Percentiles rank a stretch among this genome's conserved stretches.
Conservation (phyloP, 2,797 vertebrate species). For the Propithecus deckenii region DNA sequence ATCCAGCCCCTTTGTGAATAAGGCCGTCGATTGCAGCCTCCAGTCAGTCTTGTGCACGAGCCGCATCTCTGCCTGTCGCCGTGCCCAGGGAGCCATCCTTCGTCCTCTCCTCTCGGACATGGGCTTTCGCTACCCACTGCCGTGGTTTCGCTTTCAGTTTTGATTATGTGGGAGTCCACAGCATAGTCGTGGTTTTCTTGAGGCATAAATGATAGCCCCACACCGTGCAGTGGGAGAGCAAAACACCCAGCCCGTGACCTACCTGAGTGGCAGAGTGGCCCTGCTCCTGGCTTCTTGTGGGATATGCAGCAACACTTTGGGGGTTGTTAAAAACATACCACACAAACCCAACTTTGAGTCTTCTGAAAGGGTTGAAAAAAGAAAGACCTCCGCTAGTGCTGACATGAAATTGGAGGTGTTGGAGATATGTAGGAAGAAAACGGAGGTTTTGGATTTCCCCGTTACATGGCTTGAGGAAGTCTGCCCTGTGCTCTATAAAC, state of each 20-base stretch:
- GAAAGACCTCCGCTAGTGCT: background rate
- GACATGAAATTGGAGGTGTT: background rate
- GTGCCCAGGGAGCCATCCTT: too few species aligned
- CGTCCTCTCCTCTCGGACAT: background rate
- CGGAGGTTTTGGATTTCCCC: background rate
- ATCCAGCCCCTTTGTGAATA: background rate
- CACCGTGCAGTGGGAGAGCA: background rate
- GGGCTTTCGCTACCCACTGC: background rate
- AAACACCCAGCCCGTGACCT: background rate
- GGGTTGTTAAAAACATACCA: background rate
- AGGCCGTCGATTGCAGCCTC: background rate
- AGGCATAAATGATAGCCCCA: background rate
- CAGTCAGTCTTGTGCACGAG: background rate
- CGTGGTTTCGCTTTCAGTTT: slow-evolving; percentile 37
- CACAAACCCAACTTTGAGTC: background rate
- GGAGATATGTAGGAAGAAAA: background rate
- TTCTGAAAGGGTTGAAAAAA: background rate
- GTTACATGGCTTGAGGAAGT: background rate
- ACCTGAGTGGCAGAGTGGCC: background rate
- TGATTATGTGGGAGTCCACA: background rate
- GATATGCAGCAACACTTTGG: background rate
- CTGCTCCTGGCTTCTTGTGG: background rate
- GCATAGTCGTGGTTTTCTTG: background rate
- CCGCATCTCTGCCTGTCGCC: rapidly evolving
- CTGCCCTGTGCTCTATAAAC: background rate